Percentiles rank a stretch among this genome's conserved stretches.
phyloP scores from a whole-genome alignment of 2,113 vertebrate species.

The Bubo bubo region DNA sequence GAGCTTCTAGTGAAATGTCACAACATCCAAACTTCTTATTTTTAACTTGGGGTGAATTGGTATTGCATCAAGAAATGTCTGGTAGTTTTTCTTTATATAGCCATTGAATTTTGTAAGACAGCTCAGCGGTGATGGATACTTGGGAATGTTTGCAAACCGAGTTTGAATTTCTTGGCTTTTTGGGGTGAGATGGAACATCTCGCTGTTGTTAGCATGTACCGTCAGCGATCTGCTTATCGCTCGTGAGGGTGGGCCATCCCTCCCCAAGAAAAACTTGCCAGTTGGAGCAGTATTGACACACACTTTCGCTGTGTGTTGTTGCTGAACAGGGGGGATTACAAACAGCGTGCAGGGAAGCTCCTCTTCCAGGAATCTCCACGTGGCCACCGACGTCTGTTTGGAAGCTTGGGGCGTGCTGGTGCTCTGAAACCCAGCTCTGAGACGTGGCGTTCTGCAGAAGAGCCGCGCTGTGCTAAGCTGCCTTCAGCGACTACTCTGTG shows the following conservation, averaged over 20 bases:
- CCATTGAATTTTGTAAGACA: conserved; percentile 23
- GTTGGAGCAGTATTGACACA: rapidly evolving
- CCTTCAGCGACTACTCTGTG: not conserved
- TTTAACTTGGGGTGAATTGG: conserved; percentile 49
- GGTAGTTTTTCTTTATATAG: conserved; percentile 73
- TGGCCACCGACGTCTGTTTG: rapidly evolving
- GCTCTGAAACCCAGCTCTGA: not conserved
- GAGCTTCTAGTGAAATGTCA: conserved; percentile 53
- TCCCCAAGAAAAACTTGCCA: not conserved
- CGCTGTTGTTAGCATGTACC: rapidly evolving
- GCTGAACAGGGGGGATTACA: not conserved
- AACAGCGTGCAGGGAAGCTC: not conserved
- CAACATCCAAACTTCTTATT: conserved; percentile 65
- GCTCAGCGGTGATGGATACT: not conserved
- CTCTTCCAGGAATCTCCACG: not conserved
- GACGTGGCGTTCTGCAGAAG: rapidly evolving
- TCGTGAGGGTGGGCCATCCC: rapidly evolving
- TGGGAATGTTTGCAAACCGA: not conserved
- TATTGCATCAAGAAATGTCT: conserved; percentile 73
- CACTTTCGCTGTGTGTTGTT: rapidly evolving
- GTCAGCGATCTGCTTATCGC: rapidly evolving
- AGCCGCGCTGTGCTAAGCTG: rapidly evolving
- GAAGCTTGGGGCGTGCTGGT: rapidly evolving
- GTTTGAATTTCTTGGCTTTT: not conserved
- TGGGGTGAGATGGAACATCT: not conserved